Percentiles rank a stretch among this genome's conserved stretches.
These are phyloP conservation scores for Epinotia brunnichana DNA, from an alignment of 2,888 invertebrate genomes.

Conservation along the genomic window DNA sequence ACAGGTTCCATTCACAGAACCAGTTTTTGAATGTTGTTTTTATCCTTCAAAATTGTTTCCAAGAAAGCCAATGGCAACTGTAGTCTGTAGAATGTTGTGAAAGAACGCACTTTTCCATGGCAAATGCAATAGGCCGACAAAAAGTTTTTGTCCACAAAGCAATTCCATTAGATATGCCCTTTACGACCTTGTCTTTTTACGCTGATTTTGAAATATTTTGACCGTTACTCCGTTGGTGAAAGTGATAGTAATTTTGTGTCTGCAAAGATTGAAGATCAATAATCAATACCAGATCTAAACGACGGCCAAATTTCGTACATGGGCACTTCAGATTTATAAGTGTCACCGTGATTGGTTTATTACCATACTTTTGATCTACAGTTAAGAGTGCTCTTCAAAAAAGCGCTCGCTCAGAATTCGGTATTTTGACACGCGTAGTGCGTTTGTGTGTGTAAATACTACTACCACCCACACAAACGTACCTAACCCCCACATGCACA, in stretches of 20 bases:
- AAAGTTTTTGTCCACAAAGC: not conserved
- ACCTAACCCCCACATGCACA: no score
- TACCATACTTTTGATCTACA: not conserved
- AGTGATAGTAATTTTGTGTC: conserved; percentile 5
- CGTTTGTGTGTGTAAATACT: no score
- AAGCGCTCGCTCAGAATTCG: no score
- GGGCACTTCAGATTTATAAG: not conserved
- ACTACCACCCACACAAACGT: no score
- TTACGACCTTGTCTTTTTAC: conserved; percentile 21
- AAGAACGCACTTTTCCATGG: not conserved
- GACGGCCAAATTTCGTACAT: not conserved
- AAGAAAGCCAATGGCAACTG: not conserved
- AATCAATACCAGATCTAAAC: not conserved
- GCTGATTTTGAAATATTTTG: conserved; percentile 6
- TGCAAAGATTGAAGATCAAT: not conserved
- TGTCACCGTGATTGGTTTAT: not conserved
- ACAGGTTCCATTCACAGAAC: not conserved
- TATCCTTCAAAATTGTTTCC: not conserved
- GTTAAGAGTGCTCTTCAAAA: no score
- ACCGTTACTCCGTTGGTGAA: not conserved
- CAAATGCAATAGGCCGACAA: conserved; percentile 6
- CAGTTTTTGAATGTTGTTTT: not conserved
- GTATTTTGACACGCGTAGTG: no score
- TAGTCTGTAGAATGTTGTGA: conserved; percentile 1
- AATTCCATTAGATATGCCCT: conserved; percentile 12